Base-by-base conservation (phyloP, 2,888 invertebrate genomes). In the Drosophila nr. perissopoda region DNA sequence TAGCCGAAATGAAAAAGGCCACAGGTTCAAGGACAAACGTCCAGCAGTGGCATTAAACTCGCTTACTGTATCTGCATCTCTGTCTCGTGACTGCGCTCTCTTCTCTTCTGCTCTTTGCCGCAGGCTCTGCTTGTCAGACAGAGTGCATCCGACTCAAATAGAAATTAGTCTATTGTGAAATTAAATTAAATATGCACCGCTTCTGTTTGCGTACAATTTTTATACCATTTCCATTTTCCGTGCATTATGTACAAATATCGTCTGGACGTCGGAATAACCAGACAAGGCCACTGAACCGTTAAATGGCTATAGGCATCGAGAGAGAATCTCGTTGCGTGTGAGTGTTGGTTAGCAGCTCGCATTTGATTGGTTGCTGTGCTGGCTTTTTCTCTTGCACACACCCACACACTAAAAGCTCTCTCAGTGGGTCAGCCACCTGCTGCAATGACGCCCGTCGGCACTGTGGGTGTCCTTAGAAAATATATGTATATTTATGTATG, bases 11-110 rank as follows among this genome's bases (percentile, higher is more conserved):
- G 11, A 29, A 52, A 60, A 78, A 76, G 59, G 69, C 79, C 54
- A 48, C 73, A 68, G 70, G 82, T 83, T 82, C 82, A 82, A 83
- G 82, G 82, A 81, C 81, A 81, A 76, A 64, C 58, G 58, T 75
- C 70, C 67, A 61, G 53, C 59, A 66, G 62, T 80, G 82, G 63
- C 83, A 80, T 80, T 82, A 70, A 82, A 83, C 82, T 67, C 51
- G 49, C 52, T 65, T 42, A 21, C 42, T 21, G 16, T 46, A 46
- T 25, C 57, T 63, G 58, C 66, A 27, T 61, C 38, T 53, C 66
- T 46, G 27, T 56, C 58, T 51, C 27, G 38, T 49, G 49, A 13
- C 54, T 21, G 16, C 29, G 31, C 56, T 67, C 61, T 67, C 51
- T 54, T 34, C 21, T 46, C 38, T 46, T 46, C 21, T 21, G 34